Evolutionary conservation across 1,140 invertebrate genomes (phyloP).

Genomic region (Sinonovacula constricta): DNA sequence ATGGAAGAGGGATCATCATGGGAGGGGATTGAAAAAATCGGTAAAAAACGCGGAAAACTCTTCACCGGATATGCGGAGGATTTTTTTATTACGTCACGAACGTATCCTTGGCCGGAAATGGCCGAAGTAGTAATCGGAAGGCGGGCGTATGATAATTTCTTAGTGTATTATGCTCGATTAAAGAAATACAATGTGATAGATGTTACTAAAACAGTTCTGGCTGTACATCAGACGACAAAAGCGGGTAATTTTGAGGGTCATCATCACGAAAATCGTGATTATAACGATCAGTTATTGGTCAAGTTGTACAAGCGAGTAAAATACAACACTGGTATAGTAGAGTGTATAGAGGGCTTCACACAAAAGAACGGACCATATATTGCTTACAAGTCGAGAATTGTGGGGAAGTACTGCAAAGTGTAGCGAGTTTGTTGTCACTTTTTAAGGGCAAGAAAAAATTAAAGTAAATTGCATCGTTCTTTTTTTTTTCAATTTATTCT

Average conservation of each 20-base stretch:
- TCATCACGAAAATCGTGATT: conserved; percentile 48
- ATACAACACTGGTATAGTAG: conserved; percentile 53
- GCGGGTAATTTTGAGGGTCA: conserved; percentile 62
- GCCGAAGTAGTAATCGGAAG: conserved; percentile 67
- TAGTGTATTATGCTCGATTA: conserved; percentile 57
- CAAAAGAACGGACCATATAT: conserved; percentile 4
- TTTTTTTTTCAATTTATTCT: too few relatives aligned
- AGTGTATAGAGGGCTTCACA: conserved; percentile 36
- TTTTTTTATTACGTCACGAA: conserved; percentile 60
- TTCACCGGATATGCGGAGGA: conserved; percentile 63
- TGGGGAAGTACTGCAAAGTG: neutral
- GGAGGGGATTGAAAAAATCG: conserved; percentile 37
- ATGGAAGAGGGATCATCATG: conserved; percentile 48
- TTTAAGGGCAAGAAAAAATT: too few relatives aligned
- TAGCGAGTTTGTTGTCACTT: too few relatives aligned
- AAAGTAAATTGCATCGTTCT: too few relatives aligned
- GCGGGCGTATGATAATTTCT: conserved; percentile 65
- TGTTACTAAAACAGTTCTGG: conserved; percentile 57
- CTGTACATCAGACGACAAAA: conserved; percentile 66
- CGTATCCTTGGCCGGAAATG: conserved; percentile 62
- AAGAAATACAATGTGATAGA: conserved; percentile 58
- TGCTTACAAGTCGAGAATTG: conserved; percentile 6
- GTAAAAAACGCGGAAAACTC: conserved; percentile 48
- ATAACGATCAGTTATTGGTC: conserved; percentile 45
- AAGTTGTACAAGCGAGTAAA: conserved; percentile 54